phyloP scores from a whole-genome alignment of 2,888 invertebrate species.

The Parascotia fuliginaria region DNA sequence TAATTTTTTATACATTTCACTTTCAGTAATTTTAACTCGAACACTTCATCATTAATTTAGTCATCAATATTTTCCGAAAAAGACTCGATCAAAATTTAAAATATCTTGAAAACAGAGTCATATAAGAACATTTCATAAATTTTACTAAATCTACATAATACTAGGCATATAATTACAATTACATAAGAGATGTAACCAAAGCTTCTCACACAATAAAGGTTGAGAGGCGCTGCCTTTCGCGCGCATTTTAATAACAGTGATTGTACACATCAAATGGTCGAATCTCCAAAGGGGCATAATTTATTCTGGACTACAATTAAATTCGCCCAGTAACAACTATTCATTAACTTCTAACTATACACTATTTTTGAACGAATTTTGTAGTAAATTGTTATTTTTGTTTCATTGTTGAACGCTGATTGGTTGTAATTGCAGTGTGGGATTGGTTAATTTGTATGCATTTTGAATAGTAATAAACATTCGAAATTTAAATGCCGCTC shows the following conservation, averaged over 20 bases:
- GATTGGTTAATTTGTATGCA: constrained; percentile 7
- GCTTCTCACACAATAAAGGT: constrained; percentile 8
- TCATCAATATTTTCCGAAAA: too few species aligned
- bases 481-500: background rate
- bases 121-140: too few species aligned
- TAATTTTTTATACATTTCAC: background rate
- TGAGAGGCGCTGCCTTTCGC: constrained; percentile 29
- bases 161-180: too few species aligned
- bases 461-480: constrained; percentile 1
- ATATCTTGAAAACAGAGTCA: too few species aligned
- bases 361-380: constrained; percentile 33
- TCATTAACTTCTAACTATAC: constrained; percentile 67
- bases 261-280: constrained; percentile 66
- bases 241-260: constrained; percentile 66
- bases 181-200: too few species aligned
- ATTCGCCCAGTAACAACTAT: constrained; percentile 69
- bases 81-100: too few species aligned
- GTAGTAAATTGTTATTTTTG: constrained; percentile 33
- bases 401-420: constrained; percentile 34
- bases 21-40: too few species aligned
- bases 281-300: constrained; percentile 60
- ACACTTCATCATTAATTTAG: too few species aligned
- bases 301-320: constrained; percentile 71
- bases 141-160: too few species aligned
- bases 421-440: constrained; percentile 10